A percentile compares a stretch with the other conserved stretches of the same genome.
Conservation (phyloP, 2,113 vertebrate species). For the Paraplagusia blochii region DNA sequence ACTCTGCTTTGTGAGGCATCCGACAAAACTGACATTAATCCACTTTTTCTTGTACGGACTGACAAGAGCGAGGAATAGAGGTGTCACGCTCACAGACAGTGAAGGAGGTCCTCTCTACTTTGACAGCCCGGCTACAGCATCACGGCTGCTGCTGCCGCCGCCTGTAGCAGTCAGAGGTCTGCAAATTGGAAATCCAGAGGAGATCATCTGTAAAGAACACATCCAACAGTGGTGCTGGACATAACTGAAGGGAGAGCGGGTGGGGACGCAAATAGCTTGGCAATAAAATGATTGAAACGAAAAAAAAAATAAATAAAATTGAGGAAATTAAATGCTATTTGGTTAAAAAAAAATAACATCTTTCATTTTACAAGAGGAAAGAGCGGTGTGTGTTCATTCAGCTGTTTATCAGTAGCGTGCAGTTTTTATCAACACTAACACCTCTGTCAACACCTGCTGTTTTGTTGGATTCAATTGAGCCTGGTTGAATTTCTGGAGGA, state of each 20-base stretch:
- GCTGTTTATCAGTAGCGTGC: conserved; percentile 45
- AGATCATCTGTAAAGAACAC: conserved; percentile 78
- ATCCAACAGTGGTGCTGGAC: conserved; percentile 48
- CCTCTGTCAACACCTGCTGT: conserved; percentile 34
- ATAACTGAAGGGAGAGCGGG: conserved; percentile 26
- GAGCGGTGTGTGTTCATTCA: conserved; percentile 31
- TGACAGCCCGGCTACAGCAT: conserved; percentile 58
- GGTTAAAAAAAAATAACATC: too few species aligned
- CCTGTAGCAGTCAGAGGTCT: conserved; percentile 63
- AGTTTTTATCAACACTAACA: conserved; percentile 30
- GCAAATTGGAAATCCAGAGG: conserved; percentile 76
- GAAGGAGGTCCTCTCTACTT: conserved; percentile 37
- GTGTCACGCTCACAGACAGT: conserved; percentile 66
- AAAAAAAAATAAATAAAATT: not conserved
- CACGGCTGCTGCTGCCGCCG: conserved; percentile 52
- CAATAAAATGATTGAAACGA: conserved; percentile 15
- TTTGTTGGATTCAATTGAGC: conserved; percentile 54
- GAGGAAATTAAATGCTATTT: too few species aligned
- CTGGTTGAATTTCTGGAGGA: conserved; percentile 66
- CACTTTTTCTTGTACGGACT: conserved; percentile 70
- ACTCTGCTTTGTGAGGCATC: conserved; percentile 64
- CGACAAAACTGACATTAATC: conserved; percentile 75
- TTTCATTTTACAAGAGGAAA: too few species aligned
- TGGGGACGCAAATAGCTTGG: conserved; percentile 32
- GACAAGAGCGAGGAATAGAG: conserved; percentile 72